Evolutionary conservation across 2,113 vertebrate genomes (phyloP).

Genomic region (Saccopteryx bilineata): DNA sequence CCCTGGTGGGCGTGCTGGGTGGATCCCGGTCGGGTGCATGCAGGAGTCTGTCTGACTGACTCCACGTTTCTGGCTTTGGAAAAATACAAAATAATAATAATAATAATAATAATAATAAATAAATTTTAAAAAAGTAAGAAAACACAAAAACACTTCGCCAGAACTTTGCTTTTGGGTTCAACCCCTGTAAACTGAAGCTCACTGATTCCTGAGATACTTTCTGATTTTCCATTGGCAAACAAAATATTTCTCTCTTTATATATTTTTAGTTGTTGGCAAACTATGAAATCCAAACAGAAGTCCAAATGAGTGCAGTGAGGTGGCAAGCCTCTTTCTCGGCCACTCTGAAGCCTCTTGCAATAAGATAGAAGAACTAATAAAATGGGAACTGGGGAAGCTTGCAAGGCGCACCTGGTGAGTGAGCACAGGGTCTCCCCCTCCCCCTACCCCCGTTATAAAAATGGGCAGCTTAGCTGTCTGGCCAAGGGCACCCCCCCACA

Average conservation of each 20-base stretch:
- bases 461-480: not conserved
- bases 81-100: too few species aligned
- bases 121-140: too few species aligned
- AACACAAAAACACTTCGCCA: too few species aligned
- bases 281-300: conserved; percentile 52
- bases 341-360: conserved; percentile 54
- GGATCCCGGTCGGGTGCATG: too few species aligned
- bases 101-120: too few species aligned
- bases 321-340: not conserved
- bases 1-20: too few species aligned
- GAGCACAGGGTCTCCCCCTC: not conserved
- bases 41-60: too few species aligned
- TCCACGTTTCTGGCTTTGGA: too few species aligned
- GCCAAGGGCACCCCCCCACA: not conserved
- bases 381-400: not conserved
- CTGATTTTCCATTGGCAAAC: conserved; percentile 9
- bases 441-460: conserved; percentile 16
- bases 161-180: not conserved
- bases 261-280: conserved; percentile 27
- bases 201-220: conserved; percentile 57
- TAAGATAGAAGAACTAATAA: conserved; percentile 53
- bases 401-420: conserved; percentile 35
- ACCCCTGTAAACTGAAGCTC: not conserved
- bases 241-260: not conserved
- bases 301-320: not conserved